A percentile compares a stretch with the other conserved stretches of the same genome.
phyloP scores from a whole-genome alignment of 64 coral and sea anemone genomes.

The Stichodactyla mertensii region DNA sequence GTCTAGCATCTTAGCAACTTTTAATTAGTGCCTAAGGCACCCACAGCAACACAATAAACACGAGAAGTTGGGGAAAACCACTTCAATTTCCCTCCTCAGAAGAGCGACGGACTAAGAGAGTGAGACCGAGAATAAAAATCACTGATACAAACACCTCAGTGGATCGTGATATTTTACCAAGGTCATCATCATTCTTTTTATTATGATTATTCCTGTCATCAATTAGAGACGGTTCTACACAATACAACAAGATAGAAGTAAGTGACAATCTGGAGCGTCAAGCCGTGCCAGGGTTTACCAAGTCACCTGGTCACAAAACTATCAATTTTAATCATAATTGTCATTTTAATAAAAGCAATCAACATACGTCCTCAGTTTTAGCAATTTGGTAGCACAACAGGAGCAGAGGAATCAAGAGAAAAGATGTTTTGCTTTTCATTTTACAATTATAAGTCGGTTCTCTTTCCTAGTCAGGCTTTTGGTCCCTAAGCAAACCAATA shows the following conservation, averaged over 20 bases:
- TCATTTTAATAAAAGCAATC: not conserved
- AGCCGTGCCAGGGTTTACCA: not conserved
- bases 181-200: not conserved
- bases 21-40: not conserved
- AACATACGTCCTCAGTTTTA: not conserved
- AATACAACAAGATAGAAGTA: not conserved
- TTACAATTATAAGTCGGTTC: not conserved
- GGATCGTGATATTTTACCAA: not conserved
- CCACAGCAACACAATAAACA: not conserved
- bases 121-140: not conserved
- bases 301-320: not conserved
- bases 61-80: not conserved
- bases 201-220: not conserved
- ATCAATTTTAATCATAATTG: not conserved
- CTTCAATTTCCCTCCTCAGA: not conserved
- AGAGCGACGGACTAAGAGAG: not conserved
- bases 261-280: not conserved
- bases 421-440: not conserved
- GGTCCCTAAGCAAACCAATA: not conserved
- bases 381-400: not conserved
- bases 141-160: not conserved
- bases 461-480: not conserved
- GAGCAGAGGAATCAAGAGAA: not conserved
- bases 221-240: not conserved
- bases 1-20: not conserved